Conservation (phyloP, 2,113 vertebrate genomes). For the Bambusicola thoracicus region DNA sequence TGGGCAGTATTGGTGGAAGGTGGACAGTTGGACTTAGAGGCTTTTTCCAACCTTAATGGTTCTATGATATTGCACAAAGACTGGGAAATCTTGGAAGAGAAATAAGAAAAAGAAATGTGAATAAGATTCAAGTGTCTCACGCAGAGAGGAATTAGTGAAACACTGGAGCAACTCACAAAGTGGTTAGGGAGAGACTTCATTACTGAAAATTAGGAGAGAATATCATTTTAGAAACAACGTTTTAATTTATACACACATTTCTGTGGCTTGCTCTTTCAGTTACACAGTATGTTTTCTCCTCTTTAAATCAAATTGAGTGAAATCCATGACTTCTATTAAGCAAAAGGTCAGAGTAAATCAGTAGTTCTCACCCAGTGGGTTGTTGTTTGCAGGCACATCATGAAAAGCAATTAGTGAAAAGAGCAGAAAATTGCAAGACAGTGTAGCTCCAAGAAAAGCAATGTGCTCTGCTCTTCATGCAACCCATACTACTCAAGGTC, state of each 20-base stretch:
- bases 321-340: fast-evolving
- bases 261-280: background rate
- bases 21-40: too few relatives aligned
- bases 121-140: background rate
- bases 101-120: background rate
- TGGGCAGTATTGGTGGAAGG: too few relatives aligned
- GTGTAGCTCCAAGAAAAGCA: background rate
- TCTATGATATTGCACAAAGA: background rate
- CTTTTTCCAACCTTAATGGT: background rate
- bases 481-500: background rate
- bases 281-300: background rate
- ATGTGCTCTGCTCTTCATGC: background rate
- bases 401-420: background rate
- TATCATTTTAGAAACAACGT: background rate
- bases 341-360: background rate
- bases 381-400: background rate
- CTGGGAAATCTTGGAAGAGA: background rate
- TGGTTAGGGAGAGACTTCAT: background rate
- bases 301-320: background rate
- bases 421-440: background rate
- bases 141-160: background rate
- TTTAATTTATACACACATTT: background rate
- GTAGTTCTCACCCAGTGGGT: background rate
- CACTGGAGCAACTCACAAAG: background rate
- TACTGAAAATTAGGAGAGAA: background rate